A percentile compares a stretch with the other conserved stretches of the same genome.
Conservation (phyloP, 2,797 vertebrate species). For the Cossypha niveicapilla region DNA sequence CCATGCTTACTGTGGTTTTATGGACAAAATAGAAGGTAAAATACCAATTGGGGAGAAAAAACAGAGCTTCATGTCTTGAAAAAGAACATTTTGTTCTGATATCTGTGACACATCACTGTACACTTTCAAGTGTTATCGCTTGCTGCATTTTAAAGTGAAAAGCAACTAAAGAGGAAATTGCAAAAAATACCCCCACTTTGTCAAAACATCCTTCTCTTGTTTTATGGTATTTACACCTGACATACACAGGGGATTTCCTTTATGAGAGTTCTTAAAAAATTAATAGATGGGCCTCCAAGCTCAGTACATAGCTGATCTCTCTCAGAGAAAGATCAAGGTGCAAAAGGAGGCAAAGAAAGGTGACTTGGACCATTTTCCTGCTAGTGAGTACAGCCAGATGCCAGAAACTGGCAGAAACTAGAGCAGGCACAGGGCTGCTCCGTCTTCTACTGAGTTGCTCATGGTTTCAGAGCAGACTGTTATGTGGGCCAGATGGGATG, state of each 20-base stretch:
- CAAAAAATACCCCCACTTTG: background rate
- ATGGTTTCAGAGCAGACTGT: slow-evolving; percentile 7
- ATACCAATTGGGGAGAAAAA: background rate
- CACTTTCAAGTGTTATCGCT: background rate
- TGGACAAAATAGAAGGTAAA: background rate
- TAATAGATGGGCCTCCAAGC: background rate
- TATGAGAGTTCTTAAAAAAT: background rate
- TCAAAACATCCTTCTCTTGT: background rate
- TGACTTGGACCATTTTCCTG: background rate
- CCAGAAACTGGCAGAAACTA: background rate
- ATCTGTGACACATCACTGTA: background rate
- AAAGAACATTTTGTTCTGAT: background rate
- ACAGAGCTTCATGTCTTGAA: background rate
- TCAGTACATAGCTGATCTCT: background rate
- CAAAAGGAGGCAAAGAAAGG: background rate
- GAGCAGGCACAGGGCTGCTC: background rate
- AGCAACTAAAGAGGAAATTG: background rate
- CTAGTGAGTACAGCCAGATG: background rate
- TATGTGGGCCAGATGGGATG: background rate
- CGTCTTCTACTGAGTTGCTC: background rate
- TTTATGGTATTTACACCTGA: background rate
- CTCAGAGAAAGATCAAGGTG: background rate
- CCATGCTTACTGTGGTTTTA: background rate
- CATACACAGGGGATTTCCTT: background rate
- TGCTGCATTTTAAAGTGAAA: background rate